phyloP scores from a whole-genome alignment of 2,797 vertebrate genomes.

The Sardinella longiceps region DNA sequence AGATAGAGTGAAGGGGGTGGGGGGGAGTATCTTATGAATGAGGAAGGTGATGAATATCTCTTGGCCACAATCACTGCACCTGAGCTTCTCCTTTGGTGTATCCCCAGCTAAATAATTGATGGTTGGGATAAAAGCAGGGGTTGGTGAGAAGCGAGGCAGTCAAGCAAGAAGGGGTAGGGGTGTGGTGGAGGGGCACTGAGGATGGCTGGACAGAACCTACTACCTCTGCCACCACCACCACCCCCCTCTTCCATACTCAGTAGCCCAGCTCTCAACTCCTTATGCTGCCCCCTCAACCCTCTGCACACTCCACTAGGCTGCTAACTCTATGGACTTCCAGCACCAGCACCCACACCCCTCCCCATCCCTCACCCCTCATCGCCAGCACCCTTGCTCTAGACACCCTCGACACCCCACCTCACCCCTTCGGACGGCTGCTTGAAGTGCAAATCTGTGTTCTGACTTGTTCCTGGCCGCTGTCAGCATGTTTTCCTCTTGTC shows the following conservation, averaged over 20 bases:
- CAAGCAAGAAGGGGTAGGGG: constrained; percentile 42
- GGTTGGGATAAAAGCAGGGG: constrained; percentile 75
- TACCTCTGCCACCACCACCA: constrained; percentile 34
- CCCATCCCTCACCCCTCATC: constrained; percentile 60
- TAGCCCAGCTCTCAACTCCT: background rate
- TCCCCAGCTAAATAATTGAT: constrained; percentile 83
- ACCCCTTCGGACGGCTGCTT: constrained; percentile 74
- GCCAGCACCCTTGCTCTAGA: constrained; percentile 63
- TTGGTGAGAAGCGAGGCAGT: constrained; percentile 66
- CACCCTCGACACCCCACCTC: constrained; percentile 57
- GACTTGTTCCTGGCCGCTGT: constrained; percentile 91
- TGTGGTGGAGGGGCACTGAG: constrained; percentile 34
- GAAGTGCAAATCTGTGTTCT: constrained; percentile 95
- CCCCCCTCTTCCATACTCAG: background rate
- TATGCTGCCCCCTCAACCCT: background rate
- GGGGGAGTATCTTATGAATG: constrained; percentile 5
- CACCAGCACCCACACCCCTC: constrained; percentile 44
- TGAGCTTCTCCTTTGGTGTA: constrained; percentile 77
- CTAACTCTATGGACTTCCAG: background rate
- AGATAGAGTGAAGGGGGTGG: constrained; percentile 24
- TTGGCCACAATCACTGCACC: constrained; percentile 78
- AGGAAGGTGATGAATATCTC: constrained; percentile 70
- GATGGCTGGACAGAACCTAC: constrained; percentile 40
- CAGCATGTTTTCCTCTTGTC: constrained; percentile 94
- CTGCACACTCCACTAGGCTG: background rate